These are phyloP conservation scores for Sclerodermus sp. DNA, from an alignment of 2,888 invertebrate species.

Conservation along the genomic window DNA sequence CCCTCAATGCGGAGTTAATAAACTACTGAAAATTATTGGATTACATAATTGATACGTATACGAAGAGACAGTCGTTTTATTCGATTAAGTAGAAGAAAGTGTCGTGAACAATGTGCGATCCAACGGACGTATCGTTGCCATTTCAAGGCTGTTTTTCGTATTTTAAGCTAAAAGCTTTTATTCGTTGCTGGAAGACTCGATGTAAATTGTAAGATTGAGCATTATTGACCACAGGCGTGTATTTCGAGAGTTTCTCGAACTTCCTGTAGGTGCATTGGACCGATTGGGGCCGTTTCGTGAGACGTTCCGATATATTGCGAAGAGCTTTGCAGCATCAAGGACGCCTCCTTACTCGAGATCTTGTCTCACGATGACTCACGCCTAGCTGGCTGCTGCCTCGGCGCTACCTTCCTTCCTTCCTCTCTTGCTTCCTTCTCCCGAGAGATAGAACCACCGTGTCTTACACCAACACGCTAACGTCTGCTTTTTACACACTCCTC, in stretches of 20 bases:
- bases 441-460: neutral
- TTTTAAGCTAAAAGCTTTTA: too few relatives aligned
- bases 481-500: neutral
- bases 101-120: too few relatives aligned
- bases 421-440: conserved; percentile 5
- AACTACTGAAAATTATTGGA: too few relatives aligned
- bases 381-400: conserved; percentile 30
- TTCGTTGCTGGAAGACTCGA: too few relatives aligned
- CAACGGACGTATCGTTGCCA: too few relatives aligned
- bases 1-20: too few relatives aligned
- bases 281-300: conserved; percentile 23
- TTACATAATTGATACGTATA: too few relatives aligned
- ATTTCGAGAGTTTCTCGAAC: neutral
- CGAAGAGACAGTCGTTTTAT: too few relatives aligned
- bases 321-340: conserved; percentile 46
- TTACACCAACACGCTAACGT: neutral
- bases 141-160: too few relatives aligned
- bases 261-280: neutral
- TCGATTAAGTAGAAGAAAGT: too few relatives aligned
- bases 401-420: conserved; percentile 30
- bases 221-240: too few relatives aligned
- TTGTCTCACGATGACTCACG: conserved; percentile 39
- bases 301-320: conserved; percentile 41
- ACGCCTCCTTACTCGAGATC: conserved; percentile 48
- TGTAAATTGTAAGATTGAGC: too few relatives aligned